Conservation (phyloP, 2,113 vertebrate genomes). For the Phoenicopterus ruber region DNA sequence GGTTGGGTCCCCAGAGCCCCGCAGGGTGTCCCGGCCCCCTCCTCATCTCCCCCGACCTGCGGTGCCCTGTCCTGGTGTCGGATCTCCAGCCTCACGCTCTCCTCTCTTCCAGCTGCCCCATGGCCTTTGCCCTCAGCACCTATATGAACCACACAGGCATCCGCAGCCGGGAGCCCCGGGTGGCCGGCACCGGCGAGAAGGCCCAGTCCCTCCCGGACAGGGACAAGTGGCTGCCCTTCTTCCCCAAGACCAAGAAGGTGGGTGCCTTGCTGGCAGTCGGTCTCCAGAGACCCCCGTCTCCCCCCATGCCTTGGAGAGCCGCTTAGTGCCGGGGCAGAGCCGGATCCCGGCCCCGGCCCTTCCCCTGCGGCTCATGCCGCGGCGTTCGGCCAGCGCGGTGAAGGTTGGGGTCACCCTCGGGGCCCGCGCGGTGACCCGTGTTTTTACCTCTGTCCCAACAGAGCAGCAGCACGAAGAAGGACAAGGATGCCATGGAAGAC, state of each 20-base stretch:
- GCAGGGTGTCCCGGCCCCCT: fast-evolving
- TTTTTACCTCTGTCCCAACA: constrained; percentile 67
- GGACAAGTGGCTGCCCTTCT: constrained; percentile 91
- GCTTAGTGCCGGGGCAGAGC: not conserved
- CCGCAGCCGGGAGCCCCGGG: constrained; percentile 81
- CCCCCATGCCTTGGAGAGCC: fast-evolving
- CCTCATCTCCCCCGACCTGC: not conserved
- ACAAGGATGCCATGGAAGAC: constrained; percentile 83
- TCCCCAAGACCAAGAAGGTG: constrained; percentile 93
- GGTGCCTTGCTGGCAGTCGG: not conserved
- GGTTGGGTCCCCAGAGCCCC: not conserved
- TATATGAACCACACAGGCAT: constrained; percentile 87
- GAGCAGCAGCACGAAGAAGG: constrained; percentile 84
- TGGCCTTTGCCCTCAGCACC: constrained; percentile 85
- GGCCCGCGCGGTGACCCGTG: fast-evolving
- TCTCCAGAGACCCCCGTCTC: not conserved
- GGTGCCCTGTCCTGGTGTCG: no score
- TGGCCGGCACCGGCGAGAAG: constrained; percentile 68
- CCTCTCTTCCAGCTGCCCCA: constrained; percentile 74
- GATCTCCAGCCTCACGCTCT: not conserved
- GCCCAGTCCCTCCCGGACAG: constrained; percentile 77
- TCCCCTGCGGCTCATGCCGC: fast-evolving
- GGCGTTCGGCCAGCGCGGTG: fast-evolving
- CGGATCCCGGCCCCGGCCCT: not conserved
- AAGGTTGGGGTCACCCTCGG: fast-evolving